These are phyloP conservation scores for Cyaniris semiargus DNA, from an alignment of 2,888 invertebrate genomes.

Conservation along the genomic window DNA sequence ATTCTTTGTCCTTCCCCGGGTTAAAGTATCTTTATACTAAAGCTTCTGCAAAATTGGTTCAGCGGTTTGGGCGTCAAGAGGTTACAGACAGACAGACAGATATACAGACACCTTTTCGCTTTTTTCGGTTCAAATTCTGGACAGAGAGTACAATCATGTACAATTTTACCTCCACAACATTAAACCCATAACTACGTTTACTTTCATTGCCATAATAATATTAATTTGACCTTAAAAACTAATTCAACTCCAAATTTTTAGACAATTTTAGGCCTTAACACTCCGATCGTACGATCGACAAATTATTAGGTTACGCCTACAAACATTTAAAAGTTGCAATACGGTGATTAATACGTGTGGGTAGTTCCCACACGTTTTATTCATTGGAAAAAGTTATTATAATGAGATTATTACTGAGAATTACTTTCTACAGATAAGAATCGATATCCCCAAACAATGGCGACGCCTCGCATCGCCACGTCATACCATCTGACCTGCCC, in stretches of 20 bases:
- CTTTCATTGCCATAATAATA: not conserved
- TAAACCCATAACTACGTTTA: not conserved
- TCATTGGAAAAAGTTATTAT: constrained; percentile 11
- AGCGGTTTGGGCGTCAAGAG: no score
- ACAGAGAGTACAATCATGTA: no score
- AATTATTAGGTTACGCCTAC: not conserved
- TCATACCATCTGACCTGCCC: not conserved
- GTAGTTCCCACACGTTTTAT: constrained; percentile 20
- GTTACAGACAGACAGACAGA: no score
- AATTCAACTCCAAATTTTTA: not conserved
- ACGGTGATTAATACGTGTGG: not conserved
- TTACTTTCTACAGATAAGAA: constrained; percentile 16
- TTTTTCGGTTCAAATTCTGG: no score
- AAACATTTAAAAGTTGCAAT: not conserved
- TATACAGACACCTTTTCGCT: no score
- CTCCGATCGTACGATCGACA: not conserved
- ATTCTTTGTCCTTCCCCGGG: no score
- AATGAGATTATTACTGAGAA: constrained; percentile 23
- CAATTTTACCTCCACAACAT: no score
- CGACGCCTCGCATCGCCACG: not conserved
- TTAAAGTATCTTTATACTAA: no score
- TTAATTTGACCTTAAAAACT: not conserved
- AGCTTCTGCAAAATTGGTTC: no score
- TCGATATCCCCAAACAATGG: not conserved
- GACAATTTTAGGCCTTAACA: not conserved